Conservation (phyloP, 2,797 vertebrate species). For the Scarus forsteni region DNA sequence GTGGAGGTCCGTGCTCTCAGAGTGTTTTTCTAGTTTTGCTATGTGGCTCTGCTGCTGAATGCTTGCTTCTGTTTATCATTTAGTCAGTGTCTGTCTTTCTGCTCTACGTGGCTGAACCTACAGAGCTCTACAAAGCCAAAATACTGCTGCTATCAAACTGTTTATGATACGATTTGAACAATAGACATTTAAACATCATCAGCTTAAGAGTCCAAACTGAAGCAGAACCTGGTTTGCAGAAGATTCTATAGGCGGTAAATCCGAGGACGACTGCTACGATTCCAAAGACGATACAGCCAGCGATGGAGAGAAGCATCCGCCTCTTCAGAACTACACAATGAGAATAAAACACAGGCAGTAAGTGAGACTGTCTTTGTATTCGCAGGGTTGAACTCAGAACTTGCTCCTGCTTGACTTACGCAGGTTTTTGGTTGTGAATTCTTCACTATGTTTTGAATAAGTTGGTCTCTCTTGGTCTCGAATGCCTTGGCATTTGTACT, state of each 20-base stretch:
- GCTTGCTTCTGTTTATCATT: background rate
- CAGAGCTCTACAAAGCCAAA: background rate
- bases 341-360: conserved; percentile 9
- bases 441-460: conserved; percentile 60
- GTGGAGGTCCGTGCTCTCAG: no score
- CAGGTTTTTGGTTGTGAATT: conserved; percentile 77
- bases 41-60: background rate
- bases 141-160: background rate
- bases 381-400: background rate
- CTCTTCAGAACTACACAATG: conserved; percentile 79
- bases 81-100: background rate
- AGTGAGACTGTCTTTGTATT: background rate
- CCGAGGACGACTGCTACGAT: conserved; percentile 66
- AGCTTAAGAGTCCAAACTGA: conserved; percentile 6
- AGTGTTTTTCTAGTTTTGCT: no score
- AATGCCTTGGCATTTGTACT: conserved; percentile 75
- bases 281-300: conserved; percentile 76
- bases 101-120: background rate
- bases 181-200: background rate
- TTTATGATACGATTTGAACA: no score
- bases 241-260: conserved; percentile 66
- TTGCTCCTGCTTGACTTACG: conserved; percentile 64
- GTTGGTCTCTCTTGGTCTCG: conserved; percentile 46
- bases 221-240: conserved; percentile 74
- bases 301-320: conserved; percentile 82